Percentiles rank a stretch among this genome's conserved stretches.
These are phyloP conservation scores for Melieria omissa DNA, from an alignment of 2,888 invertebrate genomes.

Conservation along the genomic window DNA sequence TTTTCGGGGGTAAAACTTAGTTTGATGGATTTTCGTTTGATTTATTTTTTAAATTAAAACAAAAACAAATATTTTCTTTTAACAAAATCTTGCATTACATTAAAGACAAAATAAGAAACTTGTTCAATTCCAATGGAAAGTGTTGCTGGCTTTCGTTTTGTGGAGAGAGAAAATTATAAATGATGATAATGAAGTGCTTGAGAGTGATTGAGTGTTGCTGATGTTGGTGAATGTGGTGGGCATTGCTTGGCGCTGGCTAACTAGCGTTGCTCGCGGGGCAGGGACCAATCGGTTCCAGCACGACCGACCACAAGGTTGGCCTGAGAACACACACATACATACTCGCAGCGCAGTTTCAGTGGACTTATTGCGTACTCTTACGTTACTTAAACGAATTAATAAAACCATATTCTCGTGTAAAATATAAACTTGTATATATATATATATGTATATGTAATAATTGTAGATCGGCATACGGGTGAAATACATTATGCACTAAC, in stretches of 20 bases:
- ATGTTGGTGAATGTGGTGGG: slow-evolving; percentile 10
- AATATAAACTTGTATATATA: background rate
- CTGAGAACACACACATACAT: slow-evolving; percentile 19
- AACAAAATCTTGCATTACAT: background rate
- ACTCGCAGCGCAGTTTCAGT: background rate
- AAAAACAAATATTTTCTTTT: slow-evolving; percentile 6
- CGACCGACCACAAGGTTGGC: slow-evolving; percentile 33
- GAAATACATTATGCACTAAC: slow-evolving; percentile 24
- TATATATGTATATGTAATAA: slow-evolving; percentile 19
- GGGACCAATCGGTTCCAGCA: slow-evolving; percentile 58
- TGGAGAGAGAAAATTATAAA: background rate
- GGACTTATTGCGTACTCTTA: slow-evolving; percentile 13
- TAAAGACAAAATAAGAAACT: background rate
- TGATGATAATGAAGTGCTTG: slow-evolving; percentile 19
- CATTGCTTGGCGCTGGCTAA: background rate
- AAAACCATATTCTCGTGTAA: slow-evolving; percentile 20
- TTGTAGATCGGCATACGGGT: slow-evolving; percentile 32
- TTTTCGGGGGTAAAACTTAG: background rate
- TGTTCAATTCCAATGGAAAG: background rate
- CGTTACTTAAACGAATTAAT: background rate
- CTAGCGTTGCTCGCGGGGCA: background rate
- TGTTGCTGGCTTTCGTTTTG: too few relatives aligned
- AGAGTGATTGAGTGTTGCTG: slow-evolving; percentile 22
- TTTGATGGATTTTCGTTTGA: slow-evolving; percentile 4
- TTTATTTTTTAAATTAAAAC: background rate